Percentiles rank a stretch among this genome's conserved stretches.
phyloP scores from a whole-genome alignment of 2,113 vertebrate species.

The Elephas maximus region DNA sequence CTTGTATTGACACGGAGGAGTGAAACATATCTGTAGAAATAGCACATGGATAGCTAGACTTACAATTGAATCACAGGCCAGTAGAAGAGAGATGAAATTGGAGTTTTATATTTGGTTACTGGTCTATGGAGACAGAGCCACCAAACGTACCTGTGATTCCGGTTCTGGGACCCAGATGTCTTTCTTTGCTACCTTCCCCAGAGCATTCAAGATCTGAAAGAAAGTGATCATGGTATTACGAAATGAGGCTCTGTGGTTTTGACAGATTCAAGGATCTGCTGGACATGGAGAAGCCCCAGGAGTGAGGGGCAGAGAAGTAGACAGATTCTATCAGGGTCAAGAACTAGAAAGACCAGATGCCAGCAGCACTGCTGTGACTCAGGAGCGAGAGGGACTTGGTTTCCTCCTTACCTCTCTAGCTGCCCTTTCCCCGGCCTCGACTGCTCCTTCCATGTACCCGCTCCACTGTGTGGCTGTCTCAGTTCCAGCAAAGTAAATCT shows the following conservation, averaged over 20 bases:
- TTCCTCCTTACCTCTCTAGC: slow-evolving; percentile 90
- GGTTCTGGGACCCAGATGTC: slow-evolving; percentile 95
- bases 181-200: slow-evolving; percentile 92
- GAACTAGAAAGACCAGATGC: slow-evolving; percentile 23
- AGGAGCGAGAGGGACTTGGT: not conserved
- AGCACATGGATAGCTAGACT: not conserved
- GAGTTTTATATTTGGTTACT: not conserved
- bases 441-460: slow-evolving; percentile 93
- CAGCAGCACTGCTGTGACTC: not conserved
- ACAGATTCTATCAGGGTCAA: not conserved
- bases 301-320: not conserved
- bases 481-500: slow-evolving; percentile 91
- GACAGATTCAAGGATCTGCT: not conserved
- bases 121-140: not conserved
- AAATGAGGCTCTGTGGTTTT: not conserved
- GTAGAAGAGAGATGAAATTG: not conserved
- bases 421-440: slow-evolving; percentile 91
- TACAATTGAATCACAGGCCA: slow-evolving; percentile 28
- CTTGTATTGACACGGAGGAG: not conserved
- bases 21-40: slow-evolving; percentile 16
- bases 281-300: not conserved
- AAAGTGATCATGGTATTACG: slow-evolving; percentile 52
- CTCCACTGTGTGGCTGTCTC: slow-evolving; percentile 93
- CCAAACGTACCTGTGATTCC: slow-evolving; percentile 89
- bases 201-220: slow-evolving; percentile 91